Evolutionary conservation across 2,888 invertebrate species (phyloP), one percentile per base, ranked within the genome.

Genomic region (Heteromurus nitidus): DNA sequence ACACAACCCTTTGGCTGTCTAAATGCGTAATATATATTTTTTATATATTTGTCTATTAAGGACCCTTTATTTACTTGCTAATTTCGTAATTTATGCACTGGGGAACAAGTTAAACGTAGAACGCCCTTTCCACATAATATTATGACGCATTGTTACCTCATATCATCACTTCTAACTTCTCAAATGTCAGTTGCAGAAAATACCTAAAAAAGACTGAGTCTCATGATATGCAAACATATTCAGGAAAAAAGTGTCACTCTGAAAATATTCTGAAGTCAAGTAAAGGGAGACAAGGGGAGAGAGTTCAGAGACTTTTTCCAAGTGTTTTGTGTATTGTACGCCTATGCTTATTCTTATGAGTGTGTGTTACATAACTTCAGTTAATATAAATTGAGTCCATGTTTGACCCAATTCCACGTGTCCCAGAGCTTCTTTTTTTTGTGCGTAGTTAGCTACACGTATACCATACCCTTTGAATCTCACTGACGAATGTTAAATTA

Each of bases 331-430:
- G n/a, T n/a, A n/a, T n/a, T n/a, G n/a, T n/a, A n/a, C n/a, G n/a
- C n/a, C n/a, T n/a, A n/a, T n/a, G 24, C 22, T 2, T 55, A 22
- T 11, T 22, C 22, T 22, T 3, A 58, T 16, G 62, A 30, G 30
- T 62, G 7, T 18, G 30, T 13, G 30, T 24, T 65, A 42, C 42
- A 65, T 36, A 36, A 65, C 7, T 62, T 28, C 20, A 16, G 2
- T 47, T 64, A n/a, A 47, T 44, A 28, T 50, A 28, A 79, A 79
- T 55, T 70, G 64, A 70, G 70, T 22, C 42, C 70, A 70, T 70
- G 70, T 77, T 79, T 79, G 79, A 79, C 79, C 79, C 65, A 79
- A 31, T 70, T 79, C 70, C 55, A 55, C 44, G n/a, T 70, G 70
- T 79, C 79, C 70, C 79, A 79, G 79, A 79, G 70, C 79, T 70